Conservation (phyloP, 2,113 vertebrate genomes). For the Cyprinodon brontotheroides region DNA sequence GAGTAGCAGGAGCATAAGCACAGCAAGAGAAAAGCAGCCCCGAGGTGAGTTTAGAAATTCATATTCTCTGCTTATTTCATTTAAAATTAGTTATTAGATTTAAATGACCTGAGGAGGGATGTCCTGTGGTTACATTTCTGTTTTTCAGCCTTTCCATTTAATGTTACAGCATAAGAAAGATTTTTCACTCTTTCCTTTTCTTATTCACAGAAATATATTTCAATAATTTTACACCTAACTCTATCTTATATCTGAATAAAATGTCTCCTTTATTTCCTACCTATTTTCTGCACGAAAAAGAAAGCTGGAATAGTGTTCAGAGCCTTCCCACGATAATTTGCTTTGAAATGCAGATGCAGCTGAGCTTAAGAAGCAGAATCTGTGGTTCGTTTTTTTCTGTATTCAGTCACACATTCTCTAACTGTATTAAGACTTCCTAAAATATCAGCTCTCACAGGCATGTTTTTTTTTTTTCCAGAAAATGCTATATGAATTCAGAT, state of each 20-base stretch:
- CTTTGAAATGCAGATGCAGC: neutral
- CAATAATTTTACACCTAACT: neutral
- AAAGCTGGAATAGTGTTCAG: neutral
- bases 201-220: conserved; percentile 7
- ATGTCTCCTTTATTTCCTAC: neutral
- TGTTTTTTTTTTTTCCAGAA: neutral
- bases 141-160: neutral
- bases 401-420: neutral
- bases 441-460: neutral
- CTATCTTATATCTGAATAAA: conserved; percentile 1
- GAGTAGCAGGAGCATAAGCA: conserved; percentile 11
- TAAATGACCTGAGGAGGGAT: neutral
- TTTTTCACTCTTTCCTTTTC: conserved; percentile 9
- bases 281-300: neutral
- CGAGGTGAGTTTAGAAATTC: conserved; percentile 55
- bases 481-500: neutral
- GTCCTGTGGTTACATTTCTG: neutral
- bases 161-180: neutral
- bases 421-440: neutral
- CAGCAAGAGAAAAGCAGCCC: conserved; percentile 25
- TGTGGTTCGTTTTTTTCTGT: neutral
- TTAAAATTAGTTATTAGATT: neutral
- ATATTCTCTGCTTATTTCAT: neutral
- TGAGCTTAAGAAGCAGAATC: neutral
- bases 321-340: neutral